phyloP scores from a whole-genome alignment of 2,888 invertebrate genomes.

The Melitaea athalia region DNA sequence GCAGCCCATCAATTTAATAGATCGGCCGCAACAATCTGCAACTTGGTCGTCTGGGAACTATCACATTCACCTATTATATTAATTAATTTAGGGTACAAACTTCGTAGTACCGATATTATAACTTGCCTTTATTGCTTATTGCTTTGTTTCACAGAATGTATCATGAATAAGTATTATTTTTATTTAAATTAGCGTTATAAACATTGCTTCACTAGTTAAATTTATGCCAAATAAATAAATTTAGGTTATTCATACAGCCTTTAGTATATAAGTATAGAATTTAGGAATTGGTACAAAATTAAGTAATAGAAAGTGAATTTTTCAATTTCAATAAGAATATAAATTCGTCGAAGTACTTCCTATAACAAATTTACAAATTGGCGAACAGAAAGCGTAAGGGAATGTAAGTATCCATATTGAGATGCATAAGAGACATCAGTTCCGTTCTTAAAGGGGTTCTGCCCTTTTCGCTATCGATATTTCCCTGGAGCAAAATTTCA shows the following conservation, averaged over 20 bases:
- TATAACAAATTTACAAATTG: neutral
- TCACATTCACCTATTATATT: constrained; percentile 28
- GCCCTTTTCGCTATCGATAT: neutral
- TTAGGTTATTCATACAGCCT: too few relatives aligned
- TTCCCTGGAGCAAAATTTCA: constrained; percentile 8
- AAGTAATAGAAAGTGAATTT: too few relatives aligned
- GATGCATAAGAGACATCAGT: constrained; percentile 41
- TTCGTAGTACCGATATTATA: constrained; percentile 16
- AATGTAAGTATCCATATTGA: constrained; percentile 32
- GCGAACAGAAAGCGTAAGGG: neutral
- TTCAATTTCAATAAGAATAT: too few relatives aligned
- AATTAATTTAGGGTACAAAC: constrained; percentile 29
- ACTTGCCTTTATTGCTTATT: constrained; percentile 3
- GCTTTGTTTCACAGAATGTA: neutral
- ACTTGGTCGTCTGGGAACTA: constrained; percentile 23
- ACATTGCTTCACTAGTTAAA: too few relatives aligned
- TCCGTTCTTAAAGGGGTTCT: constrained; percentile 26
- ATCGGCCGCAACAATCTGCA: constrained; percentile 17
- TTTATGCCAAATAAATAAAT: too few relatives aligned
- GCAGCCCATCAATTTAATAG: constrained; percentile 7
- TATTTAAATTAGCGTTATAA: neutral
- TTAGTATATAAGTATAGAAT: too few relatives aligned
- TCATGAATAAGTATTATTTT: neutral
- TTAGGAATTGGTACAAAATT: too few relatives aligned
- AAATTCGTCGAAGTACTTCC: too few relatives aligned